Base-by-base conservation (phyloP, 2,888 invertebrate genomes). In the Litoditis marina region DNA sequence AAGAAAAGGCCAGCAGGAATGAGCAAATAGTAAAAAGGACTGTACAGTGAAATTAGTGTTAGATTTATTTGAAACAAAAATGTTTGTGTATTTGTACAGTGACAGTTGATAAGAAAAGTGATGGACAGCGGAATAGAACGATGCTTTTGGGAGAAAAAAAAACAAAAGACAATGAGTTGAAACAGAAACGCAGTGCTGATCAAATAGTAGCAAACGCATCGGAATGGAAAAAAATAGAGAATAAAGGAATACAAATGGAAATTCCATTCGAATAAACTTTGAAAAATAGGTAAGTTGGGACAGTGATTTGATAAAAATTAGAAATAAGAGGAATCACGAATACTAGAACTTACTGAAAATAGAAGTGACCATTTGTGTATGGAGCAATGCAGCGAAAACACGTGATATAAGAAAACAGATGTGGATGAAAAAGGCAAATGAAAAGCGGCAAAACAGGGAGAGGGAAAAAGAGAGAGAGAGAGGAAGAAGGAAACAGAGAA, bases 341-440 rank as follows among this genome's bases (percentile, higher is more conserved):
- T 44, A 25, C 44, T 22, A 44, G 44, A 25, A 44, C 19, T 19
- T 22, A 44, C 60, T 52, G 53, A 52, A 60, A 52, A 25, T 31
- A n/a, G n/a, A n/a, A n/a, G n/a, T n/a, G n/a, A n/a, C n/a, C n/a
- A n/a, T n/a, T n/a, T n/a, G n/a, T n/a, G n/a, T n/a, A n/a, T n/a
- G n/a, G n/a, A n/a, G 57, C 57, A 46, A 57, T 49, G 31, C 47
- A 47, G 57, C 47, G 60, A 53, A 46, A 13, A 42, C 51, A 36
- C 42, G 44, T 50, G 34, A 32, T 28, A 34, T 22, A 25, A 34
- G 19, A 19, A 31, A 19, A 39, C 13, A 22, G 25, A 25, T n/a
- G 30, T 57, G 22, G n/a, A 44, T 52, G 42, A 28, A 60, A 46
- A 19, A 49, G 19, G 19, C 32, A 19, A 50, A 8, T 46, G 27